A percentile compares a stretch with the other conserved stretches of the same genome.
Conservation (phyloP, 2,113 vertebrate genomes). For the Spheniscus mendiculus region DNA sequence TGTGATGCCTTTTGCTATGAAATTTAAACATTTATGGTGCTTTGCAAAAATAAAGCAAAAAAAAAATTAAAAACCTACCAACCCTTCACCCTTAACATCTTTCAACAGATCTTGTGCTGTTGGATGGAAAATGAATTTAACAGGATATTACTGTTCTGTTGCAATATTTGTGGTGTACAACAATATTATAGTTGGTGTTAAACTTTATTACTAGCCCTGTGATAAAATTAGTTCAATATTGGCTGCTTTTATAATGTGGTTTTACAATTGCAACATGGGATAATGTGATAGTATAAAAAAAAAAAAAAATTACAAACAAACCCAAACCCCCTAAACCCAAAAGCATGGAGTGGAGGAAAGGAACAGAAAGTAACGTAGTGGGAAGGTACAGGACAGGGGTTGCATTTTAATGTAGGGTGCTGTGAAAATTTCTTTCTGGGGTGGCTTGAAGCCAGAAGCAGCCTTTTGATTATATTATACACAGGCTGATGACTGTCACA, state of each 20-base stretch:
- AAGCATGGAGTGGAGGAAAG: background rate
- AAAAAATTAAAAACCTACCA: background rate
- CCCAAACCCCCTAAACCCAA: background rate
- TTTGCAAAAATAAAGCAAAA: background rate
- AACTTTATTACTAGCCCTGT: slow-evolving; percentile 70
- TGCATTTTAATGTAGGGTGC: background rate
- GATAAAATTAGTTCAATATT: slow-evolving; percentile 77
- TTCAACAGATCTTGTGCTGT: slow-evolving; percentile 55
- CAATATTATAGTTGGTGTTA: slow-evolving; percentile 71
- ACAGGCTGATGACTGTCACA: background rate
- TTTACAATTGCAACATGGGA: slow-evolving; percentile 62
- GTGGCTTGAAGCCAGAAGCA: slow-evolving; percentile 6
- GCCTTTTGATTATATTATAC: slow-evolving; percentile 30
- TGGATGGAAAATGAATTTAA: slow-evolving; percentile 69
- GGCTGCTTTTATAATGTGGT: slow-evolving; percentile 65
- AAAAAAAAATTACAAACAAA: background rate
- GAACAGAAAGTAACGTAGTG: background rate
- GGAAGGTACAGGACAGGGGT: background rate
- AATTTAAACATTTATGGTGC: slow-evolving; percentile 31
- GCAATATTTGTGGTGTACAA: slow-evolving; percentile 73
- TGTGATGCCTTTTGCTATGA: slow-evolving; percentile 8
- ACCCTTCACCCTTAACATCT: slow-evolving; percentile 49
- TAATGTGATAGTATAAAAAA: slow-evolving; percentile 56
- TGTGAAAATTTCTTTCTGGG: background rate
- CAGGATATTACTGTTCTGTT: slow-evolving; percentile 73